Conservation (phyloP, 2,888 invertebrate species). For the Diaprepes abbreviatus region DNA sequence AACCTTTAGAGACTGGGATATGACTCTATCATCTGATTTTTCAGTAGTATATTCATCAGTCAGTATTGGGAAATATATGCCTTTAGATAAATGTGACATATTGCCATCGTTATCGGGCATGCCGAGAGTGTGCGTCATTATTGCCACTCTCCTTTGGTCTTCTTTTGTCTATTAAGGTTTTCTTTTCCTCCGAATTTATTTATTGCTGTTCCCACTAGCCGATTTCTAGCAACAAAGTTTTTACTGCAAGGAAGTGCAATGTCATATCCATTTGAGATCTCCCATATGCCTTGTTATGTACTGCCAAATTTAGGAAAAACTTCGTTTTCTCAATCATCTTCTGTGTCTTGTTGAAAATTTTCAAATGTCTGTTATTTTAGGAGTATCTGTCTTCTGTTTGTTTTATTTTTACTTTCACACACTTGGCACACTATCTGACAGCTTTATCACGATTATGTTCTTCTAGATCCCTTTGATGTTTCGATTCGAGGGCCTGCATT, state of each 20-base stretch:
- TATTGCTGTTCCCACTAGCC: conserved; percentile 4
- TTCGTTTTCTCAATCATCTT: conserved; percentile 13
- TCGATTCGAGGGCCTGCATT: background rate
- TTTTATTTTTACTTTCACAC: background rate
- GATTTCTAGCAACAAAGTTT: background rate
- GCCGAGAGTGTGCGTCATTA: conserved; percentile 17
- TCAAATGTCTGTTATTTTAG: background rate
- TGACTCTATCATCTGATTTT: no score
- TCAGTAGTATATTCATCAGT: conserved; percentile 9
- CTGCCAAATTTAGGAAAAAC: background rate
- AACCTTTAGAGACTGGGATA: no score
- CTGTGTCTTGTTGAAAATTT: background rate
- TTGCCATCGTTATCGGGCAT: background rate
- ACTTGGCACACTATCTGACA: background rate
- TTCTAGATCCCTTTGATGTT: background rate
- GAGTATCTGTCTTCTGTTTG: background rate
- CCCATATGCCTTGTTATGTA: background rate
- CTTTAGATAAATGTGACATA: background rate
- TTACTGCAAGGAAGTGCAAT: background rate
- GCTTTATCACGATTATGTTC: background rate
- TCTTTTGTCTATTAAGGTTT: conserved; percentile 35
- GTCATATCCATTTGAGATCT: background rate
- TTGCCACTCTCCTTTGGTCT: conserved; percentile 40
- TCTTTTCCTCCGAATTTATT: conserved; percentile 32
- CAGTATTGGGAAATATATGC: conserved; percentile 39